A percentile compares a stretch with the other conserved stretches of the same genome.
phyloP scores from a whole-genome alignment of 2,888 invertebrate species.

The Drosophila leonis region DNA sequence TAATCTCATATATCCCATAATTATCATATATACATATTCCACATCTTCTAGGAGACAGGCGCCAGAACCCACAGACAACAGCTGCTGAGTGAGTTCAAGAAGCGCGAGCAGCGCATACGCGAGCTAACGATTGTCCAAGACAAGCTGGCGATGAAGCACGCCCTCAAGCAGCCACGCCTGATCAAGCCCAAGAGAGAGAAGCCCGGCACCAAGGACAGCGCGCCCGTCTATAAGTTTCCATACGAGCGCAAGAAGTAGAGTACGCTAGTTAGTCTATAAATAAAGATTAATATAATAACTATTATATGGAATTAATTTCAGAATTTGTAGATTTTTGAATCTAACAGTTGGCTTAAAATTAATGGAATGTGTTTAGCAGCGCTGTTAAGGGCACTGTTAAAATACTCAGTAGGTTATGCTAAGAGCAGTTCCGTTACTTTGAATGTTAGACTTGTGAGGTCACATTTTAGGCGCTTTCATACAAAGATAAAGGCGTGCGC shows the following conservation, averaged over 20 bases:
- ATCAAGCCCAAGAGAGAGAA: constrained; percentile 89
- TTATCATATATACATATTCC: too few species aligned
- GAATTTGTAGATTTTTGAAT: background rate
- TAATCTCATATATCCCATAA: too few species aligned
- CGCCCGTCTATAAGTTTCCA: constrained; percentile 93
- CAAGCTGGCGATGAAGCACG: constrained; percentile 91
- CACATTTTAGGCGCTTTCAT: too few species aligned
- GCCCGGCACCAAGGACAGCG: constrained; percentile 88
- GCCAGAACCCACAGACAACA: constrained; percentile 84
- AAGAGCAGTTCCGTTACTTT: background rate
- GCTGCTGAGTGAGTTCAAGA: constrained; percentile 90
- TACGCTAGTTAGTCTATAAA: background rate
- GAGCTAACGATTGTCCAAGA: constrained; percentile 91
- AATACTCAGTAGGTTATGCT: too few species aligned
- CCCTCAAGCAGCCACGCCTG: constrained; percentile 88
- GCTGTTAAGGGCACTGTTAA: too few species aligned
- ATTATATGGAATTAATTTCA: too few species aligned
- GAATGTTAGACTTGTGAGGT: background rate
- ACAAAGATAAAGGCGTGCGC: too few species aligned
- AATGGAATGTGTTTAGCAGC: too few species aligned
- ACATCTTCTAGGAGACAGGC: background rate
- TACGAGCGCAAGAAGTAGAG: constrained; percentile 88
- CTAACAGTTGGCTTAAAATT: background rate
- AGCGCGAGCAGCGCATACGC: constrained; percentile 91
- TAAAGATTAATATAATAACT: too few species aligned